Conservation (phyloP, 2,113 vertebrate species). For the Paracanthobrama guichenoti region DNA sequence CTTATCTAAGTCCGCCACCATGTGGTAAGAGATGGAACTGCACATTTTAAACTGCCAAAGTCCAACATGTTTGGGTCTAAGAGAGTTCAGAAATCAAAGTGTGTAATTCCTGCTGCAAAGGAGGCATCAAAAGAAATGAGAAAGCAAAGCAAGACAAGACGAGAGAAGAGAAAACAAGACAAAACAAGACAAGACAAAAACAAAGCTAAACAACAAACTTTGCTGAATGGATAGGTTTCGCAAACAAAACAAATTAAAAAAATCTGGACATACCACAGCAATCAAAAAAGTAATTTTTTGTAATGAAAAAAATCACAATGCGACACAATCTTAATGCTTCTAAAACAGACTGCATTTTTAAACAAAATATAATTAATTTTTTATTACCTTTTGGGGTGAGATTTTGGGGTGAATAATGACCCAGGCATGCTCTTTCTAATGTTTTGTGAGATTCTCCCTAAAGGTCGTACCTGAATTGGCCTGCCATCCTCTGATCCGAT, state of each 20-base stretch:
- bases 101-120: neutral
- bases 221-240: neutral
- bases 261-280: neutral
- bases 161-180: too few relatives aligned
- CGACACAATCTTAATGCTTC: neutral
- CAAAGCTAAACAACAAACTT: neutral
- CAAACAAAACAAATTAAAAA: neutral
- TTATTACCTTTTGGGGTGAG: neutral
- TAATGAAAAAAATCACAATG: neutral
- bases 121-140: neutral
- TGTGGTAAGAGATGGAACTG: conserved; percentile 39
- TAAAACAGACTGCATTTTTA: neutral
- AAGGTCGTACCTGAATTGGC: conserved; percentile 82
- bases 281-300: neutral
- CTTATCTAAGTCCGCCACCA: conserved; percentile 37
- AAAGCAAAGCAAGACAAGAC: neutral
- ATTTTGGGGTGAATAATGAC: neutral
- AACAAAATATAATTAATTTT: too few relatives aligned
- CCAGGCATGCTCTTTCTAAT: neutral
- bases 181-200: neutral
- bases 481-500: conserved; percentile 85
- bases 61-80: too few relatives aligned
- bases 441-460: neutral
- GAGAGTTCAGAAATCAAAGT: neutral
- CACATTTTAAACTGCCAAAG: neutral